Evolutionary conservation across 2,888 invertebrate genomes (phyloP), one percentile per base, ranked within the genome.

Genomic region (Caenorhabditis drosophilae): DNA sequence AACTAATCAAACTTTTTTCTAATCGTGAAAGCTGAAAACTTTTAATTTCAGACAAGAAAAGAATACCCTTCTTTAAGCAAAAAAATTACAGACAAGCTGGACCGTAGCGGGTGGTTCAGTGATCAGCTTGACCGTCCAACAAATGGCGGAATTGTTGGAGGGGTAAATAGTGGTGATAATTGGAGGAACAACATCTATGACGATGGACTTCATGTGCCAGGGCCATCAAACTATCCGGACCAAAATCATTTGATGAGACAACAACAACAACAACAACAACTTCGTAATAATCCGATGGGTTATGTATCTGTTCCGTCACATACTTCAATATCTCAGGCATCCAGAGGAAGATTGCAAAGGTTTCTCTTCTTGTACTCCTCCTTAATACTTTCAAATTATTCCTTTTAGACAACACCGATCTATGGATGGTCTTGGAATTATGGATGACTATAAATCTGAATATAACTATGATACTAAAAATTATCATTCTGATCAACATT

Each of bases 401-500:
- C 27, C 23, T 48, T 75, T 34, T 58, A 79, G 80, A 59, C 79
- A 80, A 53, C 79, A 80, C 56, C 76, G 77, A 15, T 80, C 80
- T 9, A 71, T 80, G 71, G 80, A 80, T 51, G 75, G 72, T 12
- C 53, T 70, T 1, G 70, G 70, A 15, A 58, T 64, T 7, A 51
- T 70, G 0, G 70, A 73, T 27, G 60, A 41, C 35, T 63, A 63
- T 50, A 63, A 63, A 18, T 49, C 57, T 25, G 51, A 57, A 11
- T 41, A 56, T 2, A 54, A 63, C 25, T 63, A 53, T 35, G 56
- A 56, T 26, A 6, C 4, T 20, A 15, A 41, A 4, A 25, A 23
- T 44, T 2, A 27, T 9, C 26, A 23, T 12, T 26, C 4, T 20
- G 44, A 26, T 23, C 15, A 6, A 25, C 44, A 44, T 26, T n/a